Conservation (phyloP, 2,888 invertebrate genomes). For the Cheilosia scutellata region DNA sequence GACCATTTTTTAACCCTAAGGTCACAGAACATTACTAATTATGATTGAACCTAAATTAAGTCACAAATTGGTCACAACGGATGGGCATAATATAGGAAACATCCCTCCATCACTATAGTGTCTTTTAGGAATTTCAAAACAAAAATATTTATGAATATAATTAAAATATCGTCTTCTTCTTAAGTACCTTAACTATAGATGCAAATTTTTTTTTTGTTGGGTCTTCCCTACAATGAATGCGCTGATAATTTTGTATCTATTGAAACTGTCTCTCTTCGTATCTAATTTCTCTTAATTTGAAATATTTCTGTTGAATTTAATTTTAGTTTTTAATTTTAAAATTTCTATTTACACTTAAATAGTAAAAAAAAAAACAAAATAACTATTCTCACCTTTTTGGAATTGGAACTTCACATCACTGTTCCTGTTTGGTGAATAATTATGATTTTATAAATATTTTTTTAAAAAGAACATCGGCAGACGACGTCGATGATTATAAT, state of each 20-base stretch:
- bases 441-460: constrained; percentile 14
- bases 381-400: constrained; percentile 2
- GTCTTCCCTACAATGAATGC: background rate
- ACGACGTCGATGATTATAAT: constrained; percentile 40
- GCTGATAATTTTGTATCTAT: background rate
- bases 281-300: constrained; percentile 17
- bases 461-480: constrained; percentile 46
- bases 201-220: background rate
- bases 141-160: background rate
- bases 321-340: constrained; percentile 22
- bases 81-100: no score
- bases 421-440: constrained; percentile 9
- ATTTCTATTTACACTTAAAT: constrained; percentile 58
- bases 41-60: background rate
- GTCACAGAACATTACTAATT: no score
- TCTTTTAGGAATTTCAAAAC: background rate
- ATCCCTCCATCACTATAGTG: background rate
- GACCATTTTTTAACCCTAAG: no score
- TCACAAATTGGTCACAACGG: background rate
- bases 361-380: constrained; percentile 2
- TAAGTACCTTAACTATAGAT: constrained; percentile 13
- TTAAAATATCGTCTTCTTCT: background rate
- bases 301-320: constrained; percentile 17
- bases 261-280: constrained; percentile 20
- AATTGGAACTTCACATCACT: background rate